Percentiles rank a stretch among this genome's conserved stretches.
Evolutionary conservation across 2,113 vertebrate species (phyloP).

Genomic region (Mionectes macconnelli): DNA sequence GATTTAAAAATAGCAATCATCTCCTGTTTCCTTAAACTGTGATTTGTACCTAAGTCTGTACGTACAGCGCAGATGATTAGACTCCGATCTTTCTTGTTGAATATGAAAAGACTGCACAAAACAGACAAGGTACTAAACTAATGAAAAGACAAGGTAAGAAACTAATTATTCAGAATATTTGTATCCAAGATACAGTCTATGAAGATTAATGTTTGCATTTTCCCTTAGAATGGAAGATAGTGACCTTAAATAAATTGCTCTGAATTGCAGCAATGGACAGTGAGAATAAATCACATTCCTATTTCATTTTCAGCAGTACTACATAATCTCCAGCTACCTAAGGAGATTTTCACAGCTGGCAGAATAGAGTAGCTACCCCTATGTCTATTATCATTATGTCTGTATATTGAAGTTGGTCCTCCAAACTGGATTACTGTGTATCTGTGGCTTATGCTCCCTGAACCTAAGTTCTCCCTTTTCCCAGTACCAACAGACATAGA

Average conservation of each 20-base stretch:
- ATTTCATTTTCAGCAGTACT: slow-evolving; percentile 50
- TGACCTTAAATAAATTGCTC: slow-evolving; percentile 71
- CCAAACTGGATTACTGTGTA: not conserved
- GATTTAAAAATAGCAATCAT: not conserved
- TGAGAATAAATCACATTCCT: slow-evolving; percentile 67
- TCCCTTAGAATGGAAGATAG: slow-evolving; percentile 62
- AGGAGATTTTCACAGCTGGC: slow-evolving; percentile 26
- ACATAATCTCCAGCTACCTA: not conserved
- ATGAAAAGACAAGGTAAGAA: slow-evolving; percentile 50
- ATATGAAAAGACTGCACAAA: slow-evolving; percentile 29
- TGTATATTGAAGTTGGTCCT: not conserved
- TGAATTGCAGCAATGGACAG: slow-evolving; percentile 61
- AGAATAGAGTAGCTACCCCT: not conserved
- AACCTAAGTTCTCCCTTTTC: not conserved
- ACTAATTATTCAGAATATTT: slow-evolving; percentile 66
- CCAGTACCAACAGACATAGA: not conserved
- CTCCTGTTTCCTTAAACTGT: not conserved
- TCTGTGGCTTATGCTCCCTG: not conserved
- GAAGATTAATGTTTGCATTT: slow-evolving; percentile 71
- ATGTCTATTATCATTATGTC: not conserved
- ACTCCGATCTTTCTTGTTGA: slow-evolving; percentile 24
- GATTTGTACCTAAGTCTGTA: not conserved
- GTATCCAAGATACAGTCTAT: slow-evolving; percentile 65
- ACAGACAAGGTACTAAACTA: slow-evolving; percentile 43
- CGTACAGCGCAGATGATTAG: not conserved